These are phyloP conservation scores for Penaeus indicus DNA, from an alignment of 1,140 invertebrate species.

Conservation along the genomic window DNA sequence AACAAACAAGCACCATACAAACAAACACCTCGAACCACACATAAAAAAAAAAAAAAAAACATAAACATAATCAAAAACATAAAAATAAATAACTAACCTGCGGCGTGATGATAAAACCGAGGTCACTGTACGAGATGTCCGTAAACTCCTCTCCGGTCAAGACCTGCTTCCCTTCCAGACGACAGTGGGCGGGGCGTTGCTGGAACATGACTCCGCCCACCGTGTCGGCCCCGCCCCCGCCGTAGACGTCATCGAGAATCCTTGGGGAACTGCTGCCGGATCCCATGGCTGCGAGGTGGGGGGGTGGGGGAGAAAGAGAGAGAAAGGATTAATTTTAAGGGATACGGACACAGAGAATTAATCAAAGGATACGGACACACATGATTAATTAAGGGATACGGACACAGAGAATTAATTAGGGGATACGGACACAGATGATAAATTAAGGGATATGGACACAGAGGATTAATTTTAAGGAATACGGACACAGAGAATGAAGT, in stretches of 20 bases:
- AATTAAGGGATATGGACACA: too few relatives aligned
- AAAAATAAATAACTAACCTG: conserved; percentile 8
- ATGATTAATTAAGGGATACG: too few relatives aligned
- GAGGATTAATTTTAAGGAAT: too few relatives aligned
- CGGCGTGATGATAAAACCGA: conserved; percentile 45
- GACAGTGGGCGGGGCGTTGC: conserved; percentile 40
- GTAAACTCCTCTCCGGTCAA: conserved; percentile 28
- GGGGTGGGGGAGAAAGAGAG: conserved; percentile 7
- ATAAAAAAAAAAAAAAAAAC: neutral
- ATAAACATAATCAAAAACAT: neutral
- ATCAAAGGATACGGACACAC: neutral
- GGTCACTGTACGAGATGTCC: conserved; percentile 55
- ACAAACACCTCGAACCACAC: neutral
- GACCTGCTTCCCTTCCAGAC: conserved; percentile 44
- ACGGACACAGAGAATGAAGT: too few relatives aligned
- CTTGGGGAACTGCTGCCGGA: conserved; percentile 53
- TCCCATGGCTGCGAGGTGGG: conserved; percentile 34
- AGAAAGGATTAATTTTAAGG: neutral
- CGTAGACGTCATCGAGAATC: conserved; percentile 6
- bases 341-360: too few relatives aligned
- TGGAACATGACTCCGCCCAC: conserved; percentile 42
- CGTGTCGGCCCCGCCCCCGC: neutral
- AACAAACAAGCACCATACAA: neutral
- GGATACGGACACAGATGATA: too few relatives aligned
- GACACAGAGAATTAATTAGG: too few relatives aligned